Evolutionary conservation across 2,888 invertebrate genomes (phyloP).

Genomic region (Sphaeridia pumilis): DNA sequence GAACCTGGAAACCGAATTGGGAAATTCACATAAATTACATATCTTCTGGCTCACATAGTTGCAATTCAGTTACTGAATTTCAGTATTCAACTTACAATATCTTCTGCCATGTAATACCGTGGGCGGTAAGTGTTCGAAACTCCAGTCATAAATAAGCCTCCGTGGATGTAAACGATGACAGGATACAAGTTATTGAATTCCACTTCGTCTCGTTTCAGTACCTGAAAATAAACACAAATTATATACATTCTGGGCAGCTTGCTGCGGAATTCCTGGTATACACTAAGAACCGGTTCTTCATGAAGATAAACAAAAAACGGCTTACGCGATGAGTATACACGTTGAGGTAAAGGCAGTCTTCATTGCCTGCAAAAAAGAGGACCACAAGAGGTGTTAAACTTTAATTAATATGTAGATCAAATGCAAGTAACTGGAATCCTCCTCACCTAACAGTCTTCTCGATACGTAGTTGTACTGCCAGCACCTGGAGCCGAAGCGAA

Average conservation of each 20-base stretch:
- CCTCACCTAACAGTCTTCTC: conserved; percentile 2
- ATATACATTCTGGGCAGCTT: background rate
- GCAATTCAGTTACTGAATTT: conserved; percentile 10
- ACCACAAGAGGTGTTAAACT: no score
- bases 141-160: conserved; percentile 27
- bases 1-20: background rate
- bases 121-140: conserved; percentile 15
- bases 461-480: conserved; percentile 12
- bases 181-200: conserved; percentile 14
- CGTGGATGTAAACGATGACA: conserved; percentile 25
- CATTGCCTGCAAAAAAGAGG: conserved; percentile 1
- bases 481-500: conserved; percentile 12
- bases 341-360: conserved; percentile 8
- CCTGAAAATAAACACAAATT: background rate
- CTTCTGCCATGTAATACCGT: conserved; percentile 17
- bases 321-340: conserved; percentile 6
- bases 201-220: conserved; percentile 7
- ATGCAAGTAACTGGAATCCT: background rate
- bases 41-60: conserved; percentile 1
- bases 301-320: background rate
- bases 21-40: background rate
- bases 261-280: background rate
- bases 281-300: background rate
- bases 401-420: background rate
- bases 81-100: conserved; percentile 9